These are phyloP conservation scores for Prenolepis imparis DNA, from an alignment of 2,888 invertebrate genomes.

Conservation along the genomic window DNA sequence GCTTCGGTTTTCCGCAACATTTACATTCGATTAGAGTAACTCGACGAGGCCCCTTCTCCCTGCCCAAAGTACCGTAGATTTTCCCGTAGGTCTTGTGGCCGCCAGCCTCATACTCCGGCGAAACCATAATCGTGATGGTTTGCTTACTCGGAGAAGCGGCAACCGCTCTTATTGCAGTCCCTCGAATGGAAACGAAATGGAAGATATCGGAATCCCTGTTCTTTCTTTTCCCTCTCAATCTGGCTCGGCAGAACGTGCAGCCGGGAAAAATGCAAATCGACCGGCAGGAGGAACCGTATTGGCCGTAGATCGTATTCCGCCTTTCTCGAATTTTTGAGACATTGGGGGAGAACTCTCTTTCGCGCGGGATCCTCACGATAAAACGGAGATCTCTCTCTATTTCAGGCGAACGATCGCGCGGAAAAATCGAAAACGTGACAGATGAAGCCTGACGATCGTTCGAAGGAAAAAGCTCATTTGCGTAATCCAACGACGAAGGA, in stretches of 20 bases:
- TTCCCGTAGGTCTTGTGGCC: conserved; percentile 54
- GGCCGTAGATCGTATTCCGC: conserved; percentile 45
- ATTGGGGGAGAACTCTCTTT: not conserved
- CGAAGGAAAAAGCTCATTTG: not conserved
- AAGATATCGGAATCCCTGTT: conserved; percentile 77
- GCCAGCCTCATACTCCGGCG: conserved; percentile 32
- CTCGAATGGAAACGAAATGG: conserved; percentile 76
- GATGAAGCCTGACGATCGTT: not conserved
- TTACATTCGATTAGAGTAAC: conserved; percentile 82
- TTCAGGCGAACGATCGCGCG: conserved; percentile 20
- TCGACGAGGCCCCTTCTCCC: conserved; percentile 55
- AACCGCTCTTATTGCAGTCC: conserved; percentile 71
- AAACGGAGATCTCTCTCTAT: conserved; percentile 17
- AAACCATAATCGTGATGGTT: conserved; percentile 72
- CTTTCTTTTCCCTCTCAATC: not conserved
- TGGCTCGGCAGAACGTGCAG: conserved; percentile 62
- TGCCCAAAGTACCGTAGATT: conserved; percentile 33
- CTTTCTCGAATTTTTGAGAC: conserved; percentile 26
- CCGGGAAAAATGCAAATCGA: conserved; percentile 76
- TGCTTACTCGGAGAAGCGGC: conserved; percentile 75
- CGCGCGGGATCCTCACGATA: conserved; percentile 1
- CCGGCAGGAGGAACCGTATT: conserved; percentile 43
- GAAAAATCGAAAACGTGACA: conserved; percentile 21
- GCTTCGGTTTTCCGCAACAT: conserved; percentile 82
- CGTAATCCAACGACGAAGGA: conserved; percentile 8